Base-by-base conservation (phyloP, 2,888 invertebrate species). In the Epinotia bilunana region DNA sequence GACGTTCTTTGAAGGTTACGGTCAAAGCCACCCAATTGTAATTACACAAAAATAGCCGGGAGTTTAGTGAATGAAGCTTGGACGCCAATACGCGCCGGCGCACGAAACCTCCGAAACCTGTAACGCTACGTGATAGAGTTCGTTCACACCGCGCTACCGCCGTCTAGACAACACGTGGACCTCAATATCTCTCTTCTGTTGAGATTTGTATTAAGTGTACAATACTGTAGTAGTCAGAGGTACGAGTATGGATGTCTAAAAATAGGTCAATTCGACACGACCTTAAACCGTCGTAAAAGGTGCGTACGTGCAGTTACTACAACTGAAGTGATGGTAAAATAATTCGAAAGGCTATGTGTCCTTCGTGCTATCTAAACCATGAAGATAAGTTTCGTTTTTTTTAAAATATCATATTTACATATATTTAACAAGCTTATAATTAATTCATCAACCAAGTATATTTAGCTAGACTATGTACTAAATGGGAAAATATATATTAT, bases 31-130 rank as follows among this genome's bases (percentile, higher is more conserved):
- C 23, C 13, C 53, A 12, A 28, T 64, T 28, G 28, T 28, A 33
- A 23, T 16, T 28, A 16, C 13, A 11, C n/a, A 64, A 68, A 53
- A 68, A 23, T 69, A 69, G 58, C 28, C 58, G 64, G 43, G 80
- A 81, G 49, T 83, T 81, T 82, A 81, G 83, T 86, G 86, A 88
- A 88, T 88, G 89, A 84, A 85, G 86, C 85, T 86, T 82, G 79
- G 86, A 88, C 85, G 89, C 88, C 86, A 88, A 89, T 89, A 88
- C 84, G 85, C 83, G 83, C 77, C 58, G 72, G 78, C 79, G 80
- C 80, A 87, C 84, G 83, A 86, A 87, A 87, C 89, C 90, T 88
- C 91, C 91, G 88, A 91, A 93, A 93, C 92, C 90, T 88, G 93
- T 90, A 90, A 85, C 82, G 79, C 79, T 79, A 83, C 84, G 82